Evolutionary conservation across 1,140 invertebrate species (phyloP), one percentile per base, ranked within the genome.

Genomic region (Macrotrachela quadricornifera): DNA sequence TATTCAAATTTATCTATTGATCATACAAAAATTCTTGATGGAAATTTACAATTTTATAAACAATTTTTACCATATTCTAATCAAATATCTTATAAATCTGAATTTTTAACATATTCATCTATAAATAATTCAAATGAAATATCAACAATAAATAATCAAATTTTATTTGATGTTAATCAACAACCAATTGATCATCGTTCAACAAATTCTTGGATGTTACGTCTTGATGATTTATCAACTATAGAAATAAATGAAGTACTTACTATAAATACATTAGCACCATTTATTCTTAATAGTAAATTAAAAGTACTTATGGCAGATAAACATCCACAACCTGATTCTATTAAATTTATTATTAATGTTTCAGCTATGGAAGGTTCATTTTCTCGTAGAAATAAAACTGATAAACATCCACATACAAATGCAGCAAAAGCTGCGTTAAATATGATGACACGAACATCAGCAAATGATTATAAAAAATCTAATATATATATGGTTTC

Each of bases 381-480:
- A 47, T 59, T 59, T 47, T 14, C 45, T 13, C 21, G 51, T n/a
- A 13, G 2, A 10, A 16, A 50, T 16, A 59, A 59, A 56, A 50
- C 45, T 14, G 21, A 42, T 11, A 17, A 42, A 12, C 59, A 60
- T 50, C 57, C 59, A 12, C 59, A 60, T 41, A 60, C 59, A 8
- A 60, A 60, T 51, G 45, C 44, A 49, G 58, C 59, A 12, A 60
- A 60, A 51, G 59, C 59, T 0, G 50, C 56, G 6, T 47, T 60
- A 13, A 60, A 60, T 51, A 60, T 60, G 59, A 40, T 60, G 39
- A 57, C 51, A 9, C 53, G 59, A 6, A 60, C 59, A 12, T 47
- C 56, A 15, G 58, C 43, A 15, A 16, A 16, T 8, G 56, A 59
- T 16, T 59, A 48, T 41, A 50, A 18, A 11, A 36, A 49, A 16